phyloP scores from a whole-genome alignment of 2,888 invertebrate species.

The Mythimna ferrago region DNA sequence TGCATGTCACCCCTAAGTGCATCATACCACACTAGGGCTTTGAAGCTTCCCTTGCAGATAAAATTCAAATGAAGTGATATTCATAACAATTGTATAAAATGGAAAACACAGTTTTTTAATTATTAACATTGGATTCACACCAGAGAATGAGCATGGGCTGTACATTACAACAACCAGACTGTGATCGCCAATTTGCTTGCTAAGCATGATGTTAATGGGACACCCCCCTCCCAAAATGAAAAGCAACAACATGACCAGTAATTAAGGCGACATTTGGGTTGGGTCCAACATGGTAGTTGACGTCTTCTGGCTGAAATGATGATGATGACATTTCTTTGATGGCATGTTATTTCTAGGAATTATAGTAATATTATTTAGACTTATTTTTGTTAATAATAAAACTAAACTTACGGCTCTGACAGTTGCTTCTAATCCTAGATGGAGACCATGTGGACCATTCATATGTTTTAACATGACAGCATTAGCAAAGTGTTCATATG shows the following conservation, averaged over 20 bases:
- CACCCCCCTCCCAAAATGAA: no score
- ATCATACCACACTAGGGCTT: background rate
- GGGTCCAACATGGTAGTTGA: no score
- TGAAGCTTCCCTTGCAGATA: background rate
- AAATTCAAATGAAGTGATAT: background rate
- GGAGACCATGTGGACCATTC: constrained; percentile 96
- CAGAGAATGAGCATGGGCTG: no score
- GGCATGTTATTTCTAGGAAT: background rate
- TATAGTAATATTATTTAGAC: background rate
- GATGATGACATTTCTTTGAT: background rate
- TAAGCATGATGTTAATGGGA: no score
- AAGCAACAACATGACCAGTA: no score
- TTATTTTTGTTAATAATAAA: background rate
- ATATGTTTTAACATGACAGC: constrained; percentile 97
- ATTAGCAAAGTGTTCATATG: constrained; percentile 97
- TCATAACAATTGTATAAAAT: background rate
- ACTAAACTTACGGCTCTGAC: constrained; percentile 93
- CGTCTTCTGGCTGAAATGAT: no score
- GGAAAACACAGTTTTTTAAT: background rate
- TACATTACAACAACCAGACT: no score
- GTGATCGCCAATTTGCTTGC: no score
- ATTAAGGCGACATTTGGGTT: no score
- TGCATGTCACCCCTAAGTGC: background rate
- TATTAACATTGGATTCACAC: background rate
- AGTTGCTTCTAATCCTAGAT: constrained; percentile 95